Evolutionary conservation across 2,113 vertebrate genomes (phyloP).

Genomic region (Prolemur simus): DNA sequence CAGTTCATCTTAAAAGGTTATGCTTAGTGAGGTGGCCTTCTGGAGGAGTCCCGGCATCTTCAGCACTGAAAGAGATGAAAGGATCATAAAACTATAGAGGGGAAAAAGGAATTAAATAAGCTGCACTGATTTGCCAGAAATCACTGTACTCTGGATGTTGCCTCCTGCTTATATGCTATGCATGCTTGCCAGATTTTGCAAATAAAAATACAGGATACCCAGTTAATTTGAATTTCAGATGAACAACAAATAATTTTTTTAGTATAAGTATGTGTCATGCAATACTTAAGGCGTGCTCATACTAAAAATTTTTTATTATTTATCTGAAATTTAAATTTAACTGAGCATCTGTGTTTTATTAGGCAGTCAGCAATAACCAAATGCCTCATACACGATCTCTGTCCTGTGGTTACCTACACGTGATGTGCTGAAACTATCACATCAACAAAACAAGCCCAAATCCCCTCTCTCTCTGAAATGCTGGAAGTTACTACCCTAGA

Average conservation of each 20-base stretch:
- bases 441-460: background rate
- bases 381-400: rapidly evolving
- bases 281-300: background rate
- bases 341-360: background rate
- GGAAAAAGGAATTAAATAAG: background rate
- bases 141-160: too few species aligned
- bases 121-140: background rate
- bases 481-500: background rate
- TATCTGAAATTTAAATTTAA: background rate
- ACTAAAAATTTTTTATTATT: background rate
- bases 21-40: too few species aligned
- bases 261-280: background rate
- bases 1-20: background rate
- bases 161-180: background rate
- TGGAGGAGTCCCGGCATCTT: background rate
- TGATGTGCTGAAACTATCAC: too few species aligned
- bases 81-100: rapidly evolving
- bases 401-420: background rate
- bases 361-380: background rate
- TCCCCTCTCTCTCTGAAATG: background rate
- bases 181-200: background rate
- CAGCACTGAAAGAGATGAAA: background rate
- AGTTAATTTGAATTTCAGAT: background rate
- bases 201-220: background rate
- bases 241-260: background rate